phyloP scores from a whole-genome alignment of 2,113 vertebrate genomes.

The Carettochelys insculpta region DNA sequence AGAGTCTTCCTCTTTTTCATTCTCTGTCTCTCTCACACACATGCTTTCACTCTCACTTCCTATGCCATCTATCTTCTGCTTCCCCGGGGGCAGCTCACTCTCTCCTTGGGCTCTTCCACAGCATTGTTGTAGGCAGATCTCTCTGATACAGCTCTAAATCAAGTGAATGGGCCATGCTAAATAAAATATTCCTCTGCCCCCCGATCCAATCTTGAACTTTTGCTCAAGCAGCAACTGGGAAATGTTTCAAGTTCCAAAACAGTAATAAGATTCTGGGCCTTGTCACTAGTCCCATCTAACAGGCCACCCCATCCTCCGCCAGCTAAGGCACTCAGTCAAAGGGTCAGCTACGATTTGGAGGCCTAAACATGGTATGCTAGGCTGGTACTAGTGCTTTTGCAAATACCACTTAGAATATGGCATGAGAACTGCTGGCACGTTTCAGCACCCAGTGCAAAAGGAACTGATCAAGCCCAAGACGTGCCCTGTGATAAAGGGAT shows the following conservation, averaged over 20 bases:
- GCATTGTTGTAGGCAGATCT: background rate
- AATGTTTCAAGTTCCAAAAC: accelerated
- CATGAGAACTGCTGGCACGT: background rate
- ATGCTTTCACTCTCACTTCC: background rate
- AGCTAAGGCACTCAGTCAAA: background rate
- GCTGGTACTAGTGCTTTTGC: background rate
- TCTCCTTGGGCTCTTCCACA: background rate
- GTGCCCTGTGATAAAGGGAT: background rate
- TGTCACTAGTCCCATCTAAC: background rate
- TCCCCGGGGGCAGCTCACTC: too few species aligned
- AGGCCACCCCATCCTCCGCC: background rate
- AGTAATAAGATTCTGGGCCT: accelerated
- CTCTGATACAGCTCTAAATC: constrained; percentile 43
- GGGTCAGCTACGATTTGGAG: background rate
- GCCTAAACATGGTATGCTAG: background rate
- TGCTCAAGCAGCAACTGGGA: constrained; percentile 9
- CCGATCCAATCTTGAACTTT: background rate
- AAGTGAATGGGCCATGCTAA: constrained; percentile 38
- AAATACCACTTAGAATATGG: background rate
- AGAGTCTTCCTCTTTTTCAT: background rate
- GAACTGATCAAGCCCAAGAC: background rate
- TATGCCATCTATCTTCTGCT: background rate
- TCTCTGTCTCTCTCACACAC: background rate
- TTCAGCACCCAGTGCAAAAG: background rate
- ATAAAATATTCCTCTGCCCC: constrained; percentile 47